Evolutionary conservation across 1,140 invertebrate species (phyloP), one percentile per base, ranked within the genome.

Genomic region (Matsumurasca onukii): DNA sequence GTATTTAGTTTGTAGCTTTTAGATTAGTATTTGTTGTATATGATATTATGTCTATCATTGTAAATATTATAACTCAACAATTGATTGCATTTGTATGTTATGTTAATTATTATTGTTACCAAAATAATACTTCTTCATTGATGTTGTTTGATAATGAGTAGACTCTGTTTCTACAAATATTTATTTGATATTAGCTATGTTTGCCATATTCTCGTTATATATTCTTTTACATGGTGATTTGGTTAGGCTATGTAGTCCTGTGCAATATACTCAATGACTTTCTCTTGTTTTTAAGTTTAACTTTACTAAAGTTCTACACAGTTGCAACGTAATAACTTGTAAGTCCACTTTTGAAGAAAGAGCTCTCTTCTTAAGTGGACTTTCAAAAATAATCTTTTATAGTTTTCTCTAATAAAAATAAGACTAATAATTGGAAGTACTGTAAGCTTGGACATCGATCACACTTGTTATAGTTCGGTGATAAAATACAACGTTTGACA

Each of bases 321-420:
- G 12, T 25, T 34, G 13, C 17, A 39, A 20, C 5, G n/a, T 2
- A 17, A 20, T 63, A 24, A 5, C 3, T 65, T 65, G 34, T 48
- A 65, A n/a, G 9, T 65, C 22, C 48, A 45, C 39, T 45, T 65
- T 29, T 25, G 62, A 65, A 65, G 62, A 65, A 65, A 45, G 62
- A 65, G 62, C 62, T 65, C 62, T 31, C 62, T 65, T 65, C 62
- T 27, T 31, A 65, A 27, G 24, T 65, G 48, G n/a, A 65, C 25
- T 48, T 65, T 65, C 39, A 65, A 65, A 9, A 39, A 9, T 39
- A 39, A 9, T 5, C 34, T 39, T 9, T 39, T 39, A 39, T 9
- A 9, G 34, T 39, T 39, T 39, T 9, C 17, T 39, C 34, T 39
- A 39, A 39, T 39, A 39, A 39, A 39, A 17, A 39, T n/a, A 39